Base-by-base conservation (phyloP, 2,888 invertebrate species). In the Heliconius sara region DNA sequence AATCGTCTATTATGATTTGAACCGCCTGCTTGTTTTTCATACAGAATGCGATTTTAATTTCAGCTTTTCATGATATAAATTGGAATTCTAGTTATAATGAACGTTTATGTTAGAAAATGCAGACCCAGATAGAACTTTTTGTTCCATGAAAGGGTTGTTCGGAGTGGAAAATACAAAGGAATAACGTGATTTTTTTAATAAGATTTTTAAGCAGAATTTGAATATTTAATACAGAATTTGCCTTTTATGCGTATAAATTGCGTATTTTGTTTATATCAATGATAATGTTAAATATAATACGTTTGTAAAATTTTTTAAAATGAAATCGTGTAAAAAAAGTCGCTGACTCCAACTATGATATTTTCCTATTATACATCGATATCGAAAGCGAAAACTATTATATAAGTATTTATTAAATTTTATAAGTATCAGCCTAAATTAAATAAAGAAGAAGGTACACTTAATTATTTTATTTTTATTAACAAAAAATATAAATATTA, bases 21-120 rank as follows among this genome's bases (percentile, higher is more conserved):
- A 19, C 25, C 12, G 25, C 7, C 25, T 39, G n/a, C 13, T 39
- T 34, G 43, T 70, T 43, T 60, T 70, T 43, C n/a, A 72, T 57
- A 30, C 6, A 22, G 34, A 73, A 57, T 27, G 27, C 43, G 57
- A 57, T 57, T 57, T 75, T 47, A 43, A 75, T 75, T 75, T 63
- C 22, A 75, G 43, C 27, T 39, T 65, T 75, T 43, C 65, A 73
- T 25, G 25, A 39, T 34, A 12, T 47, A 63, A 27, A 65, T 47
- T 65, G 65, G 27, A 65, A 47, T 75, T 74, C 63, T 63, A 75
- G 43, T 75, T 43, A 75, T 75, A 75, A 75, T 75, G 75, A 75
- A 75, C 65, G 65, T 75, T 75, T 75, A 43, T 65, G 65, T 75
- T 65, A 75, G 63, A 65, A 74, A 74, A 65, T 47, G 63, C 65